These are phyloP conservation scores for Galleria mellonella DNA, from an alignment of 1,140 invertebrate genomes.

Conservation along the genomic window DNA sequence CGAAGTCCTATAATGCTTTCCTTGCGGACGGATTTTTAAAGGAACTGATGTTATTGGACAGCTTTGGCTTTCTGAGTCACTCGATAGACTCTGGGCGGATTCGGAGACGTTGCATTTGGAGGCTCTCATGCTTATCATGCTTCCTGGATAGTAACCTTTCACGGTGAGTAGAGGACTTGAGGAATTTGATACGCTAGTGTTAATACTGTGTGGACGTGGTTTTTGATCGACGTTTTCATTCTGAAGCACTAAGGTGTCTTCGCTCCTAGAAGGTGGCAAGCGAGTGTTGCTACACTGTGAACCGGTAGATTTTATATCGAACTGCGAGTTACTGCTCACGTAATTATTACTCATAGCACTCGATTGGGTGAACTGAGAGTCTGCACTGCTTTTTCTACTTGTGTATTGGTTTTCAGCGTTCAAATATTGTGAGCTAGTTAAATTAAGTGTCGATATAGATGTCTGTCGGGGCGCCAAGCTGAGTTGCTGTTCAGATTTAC, in stretches of 20 bases:
- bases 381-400: constrained; percentile 77
- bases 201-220: constrained; percentile 67
- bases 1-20: constrained; percentile 42
- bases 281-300: constrained; percentile 58
- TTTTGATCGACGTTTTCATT: constrained; percentile 73
- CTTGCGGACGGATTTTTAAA: constrained; percentile 69
- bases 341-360: constrained; percentile 70
- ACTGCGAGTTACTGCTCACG: constrained; percentile 61
- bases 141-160: constrained; percentile 76
- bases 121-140: constrained; percentile 77
- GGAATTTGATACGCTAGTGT: constrained; percentile 77
- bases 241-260: constrained; percentile 81
- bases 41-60: constrained; percentile 63
- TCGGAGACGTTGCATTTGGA: constrained; percentile 66
- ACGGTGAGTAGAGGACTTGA: constrained; percentile 79
- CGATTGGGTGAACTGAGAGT: constrained; percentile 73
- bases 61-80: constrained; percentile 76
- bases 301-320: constrained; percentile 52
- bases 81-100: constrained; percentile 78
- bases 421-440: constrained; percentile 71
- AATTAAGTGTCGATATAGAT: constrained; percentile 64
- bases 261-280: constrained; percentile 83
- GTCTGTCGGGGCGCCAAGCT: constrained; percentile 71
- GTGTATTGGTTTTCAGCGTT: constrained; percentile 69
- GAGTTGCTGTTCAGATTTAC: constrained; percentile 88